Percentiles rank a stretch among this genome's conserved stretches.
These are phyloP conservation scores for Bubo scandiacus DNA, from an alignment of 2,113 vertebrate species.

Conservation along the genomic window DNA sequence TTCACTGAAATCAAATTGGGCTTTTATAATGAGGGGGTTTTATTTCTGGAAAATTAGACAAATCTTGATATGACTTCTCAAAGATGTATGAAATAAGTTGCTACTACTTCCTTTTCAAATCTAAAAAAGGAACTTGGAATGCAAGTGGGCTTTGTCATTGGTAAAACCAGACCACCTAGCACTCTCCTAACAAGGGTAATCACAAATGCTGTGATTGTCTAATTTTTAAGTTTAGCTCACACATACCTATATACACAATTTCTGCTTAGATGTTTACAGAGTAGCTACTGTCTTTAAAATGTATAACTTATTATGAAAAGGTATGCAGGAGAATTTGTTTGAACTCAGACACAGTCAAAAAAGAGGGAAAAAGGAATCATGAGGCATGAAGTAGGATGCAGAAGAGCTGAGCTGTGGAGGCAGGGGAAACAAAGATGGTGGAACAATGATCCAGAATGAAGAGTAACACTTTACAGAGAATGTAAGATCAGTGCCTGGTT, in stretches of 20 bases:
- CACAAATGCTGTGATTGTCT: neutral
- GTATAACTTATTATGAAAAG: neutral
- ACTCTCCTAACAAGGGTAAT: neutral
- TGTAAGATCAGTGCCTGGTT: neutral
- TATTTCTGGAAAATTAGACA: neutral
- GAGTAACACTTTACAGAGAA: neutral
- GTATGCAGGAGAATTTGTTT: neutral
- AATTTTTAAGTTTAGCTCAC: neutral
- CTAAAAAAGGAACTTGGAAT: neutral
- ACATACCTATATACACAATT: neutral
- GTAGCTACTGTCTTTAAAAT: neutral
- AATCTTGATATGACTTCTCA: neutral
- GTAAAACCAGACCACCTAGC: neutral
- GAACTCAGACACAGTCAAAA: neutral
- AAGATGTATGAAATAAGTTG: neutral
- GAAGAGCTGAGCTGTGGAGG: neutral
- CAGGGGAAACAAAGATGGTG: neutral
- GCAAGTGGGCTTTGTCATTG: neutral
- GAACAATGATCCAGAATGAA: neutral
- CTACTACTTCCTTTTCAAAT: neutral
- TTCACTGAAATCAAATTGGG: neutral
- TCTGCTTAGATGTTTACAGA: neutral
- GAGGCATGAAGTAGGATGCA: fast-evolving
- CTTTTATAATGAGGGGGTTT: neutral
- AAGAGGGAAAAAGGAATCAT: neutral